Evolutionary conservation across 2,113 vertebrate genomes (phyloP).

Genomic region (Falco punctatus): DNA sequence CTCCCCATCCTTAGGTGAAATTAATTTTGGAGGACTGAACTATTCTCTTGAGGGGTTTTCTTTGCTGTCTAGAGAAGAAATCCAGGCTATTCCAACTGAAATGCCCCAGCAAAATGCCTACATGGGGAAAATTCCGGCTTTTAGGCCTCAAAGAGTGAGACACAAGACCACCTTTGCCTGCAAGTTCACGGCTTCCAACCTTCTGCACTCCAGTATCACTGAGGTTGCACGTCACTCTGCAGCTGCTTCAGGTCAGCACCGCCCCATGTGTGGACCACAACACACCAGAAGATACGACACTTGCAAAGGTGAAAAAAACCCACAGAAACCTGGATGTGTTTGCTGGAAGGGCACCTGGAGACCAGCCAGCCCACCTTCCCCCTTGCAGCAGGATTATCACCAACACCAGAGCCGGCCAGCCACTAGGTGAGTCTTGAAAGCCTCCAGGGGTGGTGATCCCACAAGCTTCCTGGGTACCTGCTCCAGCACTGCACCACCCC

Average conservation of each 20-base stretch:
- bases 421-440: not conserved
- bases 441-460: not conserved
- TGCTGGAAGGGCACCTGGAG: not conserved
- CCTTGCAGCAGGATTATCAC: not conserved
- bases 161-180: not conserved
- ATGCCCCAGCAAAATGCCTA: not conserved
- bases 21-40: not conserved
- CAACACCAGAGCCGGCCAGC: not conserved
- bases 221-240: not conserved
- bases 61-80: not conserved
- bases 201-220: accelerated
- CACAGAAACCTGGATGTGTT: accelerated
- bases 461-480: not conserved
- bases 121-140: not conserved
- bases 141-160: accelerated
- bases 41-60: not conserved
- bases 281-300: not conserved
- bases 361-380: not conserved
- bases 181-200: not conserved
- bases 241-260: not conserved
- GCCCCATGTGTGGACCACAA: not conserved
- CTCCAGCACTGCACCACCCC: not conserved
- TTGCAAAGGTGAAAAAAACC: not conserved
- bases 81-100: not conserved
- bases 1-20: not conserved